These are phyloP conservation scores for Sinosuthora webbiana DNA, from an alignment of 2,113 vertebrate genomes.

Conservation along the genomic window DNA sequence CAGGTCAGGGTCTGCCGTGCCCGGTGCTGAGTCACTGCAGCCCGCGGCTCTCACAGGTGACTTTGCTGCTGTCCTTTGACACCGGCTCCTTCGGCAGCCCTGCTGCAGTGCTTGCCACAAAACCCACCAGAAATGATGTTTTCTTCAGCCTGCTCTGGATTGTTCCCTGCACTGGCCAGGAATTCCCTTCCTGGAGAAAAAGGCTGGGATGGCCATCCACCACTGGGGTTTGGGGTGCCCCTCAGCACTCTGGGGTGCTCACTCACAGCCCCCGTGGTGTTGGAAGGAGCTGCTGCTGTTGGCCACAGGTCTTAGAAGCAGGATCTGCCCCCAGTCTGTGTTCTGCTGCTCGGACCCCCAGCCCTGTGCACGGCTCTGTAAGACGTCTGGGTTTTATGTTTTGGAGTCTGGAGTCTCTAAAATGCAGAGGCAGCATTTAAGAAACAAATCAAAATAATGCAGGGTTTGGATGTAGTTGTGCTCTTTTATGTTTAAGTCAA, in stretches of 20 bases:
- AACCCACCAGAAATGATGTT: not conserved
- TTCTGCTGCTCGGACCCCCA: fast-evolving
- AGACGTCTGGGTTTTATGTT: not conserved
- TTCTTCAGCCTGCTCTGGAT: not conserved
- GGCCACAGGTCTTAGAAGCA: not conserved
- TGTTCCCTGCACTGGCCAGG: not conserved
- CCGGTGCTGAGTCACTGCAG: fast-evolving
- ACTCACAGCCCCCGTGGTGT: fast-evolving
- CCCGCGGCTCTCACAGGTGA: fast-evolving
- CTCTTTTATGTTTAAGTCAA: not conserved
- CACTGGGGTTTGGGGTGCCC: not conserved
- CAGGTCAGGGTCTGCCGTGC: not conserved
- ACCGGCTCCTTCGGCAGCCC: not conserved
- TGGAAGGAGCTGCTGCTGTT: not conserved
- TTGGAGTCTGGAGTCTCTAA: not conserved
- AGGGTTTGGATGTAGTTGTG: not conserved
- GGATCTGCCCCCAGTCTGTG: no score
- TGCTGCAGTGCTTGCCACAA: not conserved
- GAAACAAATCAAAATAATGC: not conserved
- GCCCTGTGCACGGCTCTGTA: not conserved
- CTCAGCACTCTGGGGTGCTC: fast-evolving
- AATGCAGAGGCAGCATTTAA: not conserved
- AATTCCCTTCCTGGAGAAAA: fast-evolving
- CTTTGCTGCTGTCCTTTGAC: not conserved
- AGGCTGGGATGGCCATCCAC: not conserved